A percentile compares a stretch with the other conserved stretches of the same genome.
Conservation (phyloP, 2,888 invertebrate genomes). For the Dynastes grantii region DNA sequence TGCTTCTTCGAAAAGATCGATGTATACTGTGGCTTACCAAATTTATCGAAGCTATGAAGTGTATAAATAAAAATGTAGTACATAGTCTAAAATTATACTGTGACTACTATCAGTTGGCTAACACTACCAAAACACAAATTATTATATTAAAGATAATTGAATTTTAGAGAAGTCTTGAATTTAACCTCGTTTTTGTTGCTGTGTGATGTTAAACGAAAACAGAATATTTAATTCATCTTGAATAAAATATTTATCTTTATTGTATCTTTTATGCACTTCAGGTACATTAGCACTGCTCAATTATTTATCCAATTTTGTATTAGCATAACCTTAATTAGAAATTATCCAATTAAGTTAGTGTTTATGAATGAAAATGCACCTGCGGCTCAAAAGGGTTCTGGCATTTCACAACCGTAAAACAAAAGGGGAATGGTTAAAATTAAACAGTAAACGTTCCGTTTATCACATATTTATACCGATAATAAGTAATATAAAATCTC, state of each 20-base stretch:
- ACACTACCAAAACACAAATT: no score
- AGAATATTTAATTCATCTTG: neutral
- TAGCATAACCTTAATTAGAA: neutral
- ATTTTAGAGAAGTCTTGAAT: no score
- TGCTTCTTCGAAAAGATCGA: no score
- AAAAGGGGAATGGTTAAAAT: neutral
- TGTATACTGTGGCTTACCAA: no score
- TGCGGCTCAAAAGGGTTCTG: constrained; percentile 17
- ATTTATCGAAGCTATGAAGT: no score
- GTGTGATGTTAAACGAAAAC: neutral
- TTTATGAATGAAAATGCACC: constrained; percentile 24
- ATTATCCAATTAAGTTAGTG: constrained; percentile 1
- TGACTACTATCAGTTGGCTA: no score
- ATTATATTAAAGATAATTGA: no score
- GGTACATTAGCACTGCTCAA: neutral
- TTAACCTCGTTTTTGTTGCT: no score
- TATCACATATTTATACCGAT: no score
- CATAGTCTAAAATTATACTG: no score
- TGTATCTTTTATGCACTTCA: neutral
- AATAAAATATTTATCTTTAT: neutral
- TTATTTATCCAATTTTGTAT: neutral
- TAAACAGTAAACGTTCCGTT: neutral
- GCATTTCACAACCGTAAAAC: neutral
- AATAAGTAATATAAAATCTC: no score
- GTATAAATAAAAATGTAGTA: no score